Evolutionary conservation across 2,888 invertebrate genomes (phyloP), one percentile per base, ranked within the genome.

Genomic region (Phortica okadai): DNA sequence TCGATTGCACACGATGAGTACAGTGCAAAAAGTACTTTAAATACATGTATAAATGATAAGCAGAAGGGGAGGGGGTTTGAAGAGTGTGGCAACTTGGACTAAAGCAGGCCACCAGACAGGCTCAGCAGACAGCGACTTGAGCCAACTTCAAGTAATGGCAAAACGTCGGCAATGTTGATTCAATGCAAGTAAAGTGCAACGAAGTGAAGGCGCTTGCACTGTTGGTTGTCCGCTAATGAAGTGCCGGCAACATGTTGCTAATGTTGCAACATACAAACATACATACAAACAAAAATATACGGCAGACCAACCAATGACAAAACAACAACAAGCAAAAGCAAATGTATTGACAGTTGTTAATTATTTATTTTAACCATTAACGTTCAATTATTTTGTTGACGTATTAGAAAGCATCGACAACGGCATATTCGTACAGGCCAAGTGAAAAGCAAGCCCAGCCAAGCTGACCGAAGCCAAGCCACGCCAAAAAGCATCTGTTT

Each of bases 331-430:
- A 67, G 78, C 58, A 59, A 75, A 44, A 76, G 74, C 78, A 77
- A 77, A 76, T 73, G 75, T 75, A 81, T 75, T 81, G 82, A 78
- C 82, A 80, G 80, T 80, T 77, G 74, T 82, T 81, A 81, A 81
- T 81, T 80, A 81, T 82, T 82, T 82, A 82, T 79, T 81, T 81
- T 79, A 77, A 74, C 79, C 79, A 80, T 81, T 80, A 80, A 81
- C 79, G 79, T 79, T 80, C 81, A 80, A 81, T 80, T 81, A 80
- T 77, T 33, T 76, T 77, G 75, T 77, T 76, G 81, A 81, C 79
- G 75, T 79, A 81, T 81, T 81, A 81, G 81, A 81, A 81, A 81
- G 80, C 80, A 66, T 54, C 74, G 64, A n/a, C 62, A 72, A 74
- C 78, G 74, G 73, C 75, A 67, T 74, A 73, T 4, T n/a, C 16